Base-by-base conservation (phyloP, 2,113 vertebrate genomes). In the Thoracochromis brauschi region DNA sequence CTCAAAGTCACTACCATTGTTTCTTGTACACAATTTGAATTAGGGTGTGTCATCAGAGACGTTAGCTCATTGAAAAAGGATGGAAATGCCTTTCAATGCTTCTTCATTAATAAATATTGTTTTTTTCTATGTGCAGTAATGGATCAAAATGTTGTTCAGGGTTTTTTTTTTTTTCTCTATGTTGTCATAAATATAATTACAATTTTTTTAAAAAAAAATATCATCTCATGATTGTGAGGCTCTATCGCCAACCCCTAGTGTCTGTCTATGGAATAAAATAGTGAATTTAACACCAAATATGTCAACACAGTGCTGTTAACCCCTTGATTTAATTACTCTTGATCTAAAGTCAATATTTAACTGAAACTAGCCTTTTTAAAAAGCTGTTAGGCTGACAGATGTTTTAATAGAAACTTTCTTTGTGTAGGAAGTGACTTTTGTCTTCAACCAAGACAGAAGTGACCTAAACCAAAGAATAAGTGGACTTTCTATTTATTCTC, bases 151-250 rank as follows among this genome's bases (percentile, higher is more conserved):
- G 8, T 40, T 71, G n/a, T 71, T 42, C 65, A 16, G 65, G 8
- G 3, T 0, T 24, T 71, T 14, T 0, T 1, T 8, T 3, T 7
- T 0, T 1, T 2, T 1, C 8, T 42, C 10, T 38, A 2, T 42
- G 4, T 40, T 21, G 33, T 13, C 38, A 24, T 24, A 71, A 42
- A 42, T 71, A 71, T 42, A 42, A 71, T 16, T 71, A 21, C 7
- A 21, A 13, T 3, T 0, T 11, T 5, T 40, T n/a, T 40, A n/a
- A n/a, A n/a, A n/a, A n/a, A n/a, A 6, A 71, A 71, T 26, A 26
- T 45, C 2, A 6, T 71, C 3, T 45, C 16, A 24, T 71, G 5
- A 24, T 71, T 71, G 12, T 40, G 3, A 71, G n/a, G 35, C 38
- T 71, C 12, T 42, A 42, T 71, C 2, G 2, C 21, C 38, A 42